phyloP scores from a whole-genome alignment of 2,113 vertebrate genomes.

The Pollachius pollachius region DNA sequence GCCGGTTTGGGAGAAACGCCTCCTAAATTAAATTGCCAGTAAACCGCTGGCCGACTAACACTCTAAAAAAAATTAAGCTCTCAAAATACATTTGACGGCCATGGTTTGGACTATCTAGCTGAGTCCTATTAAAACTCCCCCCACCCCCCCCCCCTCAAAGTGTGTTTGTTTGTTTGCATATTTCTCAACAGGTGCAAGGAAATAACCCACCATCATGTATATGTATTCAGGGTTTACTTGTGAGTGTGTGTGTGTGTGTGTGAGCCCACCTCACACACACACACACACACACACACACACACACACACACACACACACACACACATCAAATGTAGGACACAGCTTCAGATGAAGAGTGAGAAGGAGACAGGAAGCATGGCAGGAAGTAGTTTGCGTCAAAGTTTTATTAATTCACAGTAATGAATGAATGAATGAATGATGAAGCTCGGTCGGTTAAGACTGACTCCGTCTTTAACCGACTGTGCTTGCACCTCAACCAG shows the following conservation, averaged over 20 bases:
- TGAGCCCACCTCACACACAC: too few species aligned
- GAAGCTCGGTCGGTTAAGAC: neutral
- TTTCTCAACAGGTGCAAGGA: constrained; percentile 18
- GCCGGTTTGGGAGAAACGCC: constrained; percentile 17
- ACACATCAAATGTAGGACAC: too few species aligned
- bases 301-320: too few species aligned
- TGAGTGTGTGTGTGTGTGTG: too few species aligned
- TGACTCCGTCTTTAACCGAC: constrained; percentile 45
- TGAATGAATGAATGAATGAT: constrained; percentile 59
- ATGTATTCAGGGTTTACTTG: too few species aligned
- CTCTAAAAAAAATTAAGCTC: neutral
- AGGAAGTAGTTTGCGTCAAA: constrained; percentile 53
- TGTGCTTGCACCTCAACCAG: constrained; percentile 44
- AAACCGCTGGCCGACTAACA: neutral
- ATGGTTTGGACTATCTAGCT: neutral
- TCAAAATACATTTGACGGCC: neutral
- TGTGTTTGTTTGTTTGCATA: constrained; percentile 4
- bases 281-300: too few species aligned
- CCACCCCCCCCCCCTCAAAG: neutral
- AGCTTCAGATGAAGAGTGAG: too few species aligned
- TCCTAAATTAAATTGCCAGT: constrained; percentile 25
- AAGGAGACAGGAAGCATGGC: neutral
- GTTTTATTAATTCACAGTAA: constrained; percentile 80
- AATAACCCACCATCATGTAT: neutral
- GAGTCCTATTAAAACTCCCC: neutral